Conservation (phyloP, 2,113 vertebrate species). For the Etheostoma cragini region DNA sequence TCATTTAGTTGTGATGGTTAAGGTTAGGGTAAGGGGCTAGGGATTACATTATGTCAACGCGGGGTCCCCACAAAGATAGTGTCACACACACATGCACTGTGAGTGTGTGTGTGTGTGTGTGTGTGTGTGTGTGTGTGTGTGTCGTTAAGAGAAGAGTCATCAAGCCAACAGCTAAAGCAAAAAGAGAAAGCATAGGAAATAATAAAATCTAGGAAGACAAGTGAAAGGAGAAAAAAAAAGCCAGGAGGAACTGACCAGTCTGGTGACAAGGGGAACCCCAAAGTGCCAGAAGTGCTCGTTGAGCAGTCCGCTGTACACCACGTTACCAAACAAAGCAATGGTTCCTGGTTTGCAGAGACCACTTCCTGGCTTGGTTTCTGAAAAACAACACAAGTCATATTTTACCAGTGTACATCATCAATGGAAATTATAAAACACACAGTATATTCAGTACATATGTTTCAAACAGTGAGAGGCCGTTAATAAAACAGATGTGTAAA, state of each 20-base stretch:
- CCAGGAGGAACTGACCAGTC: constrained; percentile 78
- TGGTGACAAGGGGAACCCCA: constrained; percentile 81
- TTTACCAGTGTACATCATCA: background rate
- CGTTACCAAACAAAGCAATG: constrained; percentile 83
- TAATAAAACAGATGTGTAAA: background rate
- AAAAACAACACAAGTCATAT: constrained; percentile 21
- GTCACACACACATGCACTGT: too few species aligned
- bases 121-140: background rate
- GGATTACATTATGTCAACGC: too few species aligned
- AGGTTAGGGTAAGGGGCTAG: too few species aligned
- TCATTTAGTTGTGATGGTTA: too few species aligned
- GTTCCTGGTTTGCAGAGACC: constrained; percentile 81
- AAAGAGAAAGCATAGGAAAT: background rate
- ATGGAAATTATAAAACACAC: background rate
- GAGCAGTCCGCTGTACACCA: constrained; percentile 82
- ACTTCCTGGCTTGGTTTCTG: constrained; percentile 83
- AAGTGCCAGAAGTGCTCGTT: constrained; percentile 84
- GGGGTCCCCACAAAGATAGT: too few species aligned
- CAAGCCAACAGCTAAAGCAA: constrained; percentile 3
- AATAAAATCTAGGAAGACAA: background rate
- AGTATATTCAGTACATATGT: background rate
- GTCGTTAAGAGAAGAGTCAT: background rate
- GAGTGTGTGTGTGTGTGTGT: background rate
- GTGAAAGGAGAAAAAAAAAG: background rate
- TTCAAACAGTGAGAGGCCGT: background rate